phyloP scores from a whole-genome alignment of 2,797 vertebrate genomes.

The Sebastes steindachneri region DNA sequence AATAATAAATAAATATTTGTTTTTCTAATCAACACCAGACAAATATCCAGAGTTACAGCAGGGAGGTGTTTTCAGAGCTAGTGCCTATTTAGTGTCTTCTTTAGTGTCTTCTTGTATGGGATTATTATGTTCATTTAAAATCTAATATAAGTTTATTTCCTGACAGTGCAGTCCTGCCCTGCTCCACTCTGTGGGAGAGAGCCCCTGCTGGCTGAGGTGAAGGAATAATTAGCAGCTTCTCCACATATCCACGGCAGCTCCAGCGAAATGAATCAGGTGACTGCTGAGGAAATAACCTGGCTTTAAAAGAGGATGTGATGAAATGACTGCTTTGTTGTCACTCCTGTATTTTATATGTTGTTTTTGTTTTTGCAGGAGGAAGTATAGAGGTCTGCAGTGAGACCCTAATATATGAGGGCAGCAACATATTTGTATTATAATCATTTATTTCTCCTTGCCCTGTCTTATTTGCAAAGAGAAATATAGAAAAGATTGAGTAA shows the following conservation, averaged over 20 bases:
- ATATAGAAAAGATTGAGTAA: not conserved
- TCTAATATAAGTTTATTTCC: not conserved
- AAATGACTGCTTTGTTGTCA: no score
- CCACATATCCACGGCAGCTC: not conserved
- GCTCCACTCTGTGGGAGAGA: not conserved
- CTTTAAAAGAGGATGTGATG: not conserved
- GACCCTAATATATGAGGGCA: no score
- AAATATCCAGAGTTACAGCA: no score
- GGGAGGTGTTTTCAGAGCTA: no score
- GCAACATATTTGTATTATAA: no score
- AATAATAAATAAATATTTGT: no score
- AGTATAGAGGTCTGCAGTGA: no score
- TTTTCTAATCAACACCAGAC: not conserved
- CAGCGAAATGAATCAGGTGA: not conserved
- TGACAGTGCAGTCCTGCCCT: not conserved
- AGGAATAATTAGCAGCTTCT: slow-evolving; percentile 18
- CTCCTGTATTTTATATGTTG: no score
- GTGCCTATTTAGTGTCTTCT: not conserved
- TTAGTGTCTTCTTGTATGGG: not conserved
- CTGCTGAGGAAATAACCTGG: slow-evolving; percentile 1
- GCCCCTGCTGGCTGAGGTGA: slow-evolving; percentile 20
- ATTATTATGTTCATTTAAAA: not conserved
- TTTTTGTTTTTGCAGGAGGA: no score
- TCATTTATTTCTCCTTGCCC: no score
- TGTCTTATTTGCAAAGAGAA: not conserved